Percentiles rank a stretch among this genome's conserved stretches.
These are phyloP conservation scores for Pyxicephalus adspersus DNA, from an alignment of 2,113 vertebrate species.

Conservation along the genomic window DNA sequence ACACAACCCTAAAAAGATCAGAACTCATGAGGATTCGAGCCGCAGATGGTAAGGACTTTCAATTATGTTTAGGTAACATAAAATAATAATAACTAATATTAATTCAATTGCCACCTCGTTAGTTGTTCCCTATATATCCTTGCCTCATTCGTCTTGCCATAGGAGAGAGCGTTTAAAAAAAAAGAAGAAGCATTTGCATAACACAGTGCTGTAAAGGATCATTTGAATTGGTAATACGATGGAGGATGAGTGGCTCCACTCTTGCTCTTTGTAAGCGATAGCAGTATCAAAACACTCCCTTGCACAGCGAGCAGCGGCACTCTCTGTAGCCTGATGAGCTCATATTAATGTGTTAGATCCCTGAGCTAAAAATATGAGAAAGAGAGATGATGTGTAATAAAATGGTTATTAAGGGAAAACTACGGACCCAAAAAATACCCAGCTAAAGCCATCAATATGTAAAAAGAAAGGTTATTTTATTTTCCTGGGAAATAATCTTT, in stretches of 20 bases:
- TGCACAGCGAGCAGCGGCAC: slow-evolving; percentile 20
- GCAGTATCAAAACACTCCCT: slow-evolving; percentile 42
- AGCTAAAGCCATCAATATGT: too few relatives aligned
- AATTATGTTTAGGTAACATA: background rate
- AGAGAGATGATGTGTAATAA: slow-evolving; percentile 6
- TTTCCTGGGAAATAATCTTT: too few relatives aligned
- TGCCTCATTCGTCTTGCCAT: background rate
- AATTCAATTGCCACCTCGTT: slow-evolving; percentile 26
- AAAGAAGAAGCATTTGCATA: slow-evolving; percentile 22
- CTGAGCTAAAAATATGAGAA: background rate
- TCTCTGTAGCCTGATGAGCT: background rate
- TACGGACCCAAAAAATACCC: too few relatives aligned
- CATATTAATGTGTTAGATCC: background rate
- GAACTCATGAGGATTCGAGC: background rate
- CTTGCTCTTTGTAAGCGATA: slow-evolving; percentile 41
- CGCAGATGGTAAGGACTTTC: slow-evolving; percentile 21
- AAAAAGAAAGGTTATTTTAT: too few relatives aligned
- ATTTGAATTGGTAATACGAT: slow-evolving; percentile 54
- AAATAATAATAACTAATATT: slow-evolving; percentile 23
- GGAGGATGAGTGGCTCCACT: slow-evolving; percentile 18
- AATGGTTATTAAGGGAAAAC: background rate
- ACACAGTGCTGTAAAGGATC: slow-evolving; percentile 22
- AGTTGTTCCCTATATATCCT: background rate
- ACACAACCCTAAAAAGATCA: background rate
- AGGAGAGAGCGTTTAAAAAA: background rate